These are phyloP conservation scores for Vireo griseus DNA, from an alignment of 2,797 vertebrate genomes.

Conservation along the genomic window DNA sequence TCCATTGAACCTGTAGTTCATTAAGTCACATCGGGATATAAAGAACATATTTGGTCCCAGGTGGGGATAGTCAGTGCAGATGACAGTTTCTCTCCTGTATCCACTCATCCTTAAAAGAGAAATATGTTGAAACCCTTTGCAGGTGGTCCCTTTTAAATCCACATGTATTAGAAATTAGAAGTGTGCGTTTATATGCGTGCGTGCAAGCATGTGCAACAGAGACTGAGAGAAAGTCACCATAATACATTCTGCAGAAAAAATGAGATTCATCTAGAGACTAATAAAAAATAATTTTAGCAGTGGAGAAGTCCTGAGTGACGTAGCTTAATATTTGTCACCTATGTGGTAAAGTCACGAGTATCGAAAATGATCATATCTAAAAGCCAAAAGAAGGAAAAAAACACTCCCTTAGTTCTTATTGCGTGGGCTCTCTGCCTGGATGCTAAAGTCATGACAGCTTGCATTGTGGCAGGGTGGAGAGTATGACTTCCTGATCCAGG, in stretches of 20 bases:
- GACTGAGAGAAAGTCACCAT: not conserved
- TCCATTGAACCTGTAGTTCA: not conserved
- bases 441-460: not conserved
- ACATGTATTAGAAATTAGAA: not conserved
- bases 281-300: not conserved
- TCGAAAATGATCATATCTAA: not conserved
- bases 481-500: not conserved
- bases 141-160: not conserved
- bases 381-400: not conserved
- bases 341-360: not conserved
- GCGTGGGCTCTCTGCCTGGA: not conserved
- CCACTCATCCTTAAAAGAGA: not conserved
- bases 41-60: not conserved
- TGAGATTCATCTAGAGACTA: not conserved
- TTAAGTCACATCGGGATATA: not conserved
- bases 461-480: not conserved
- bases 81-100: not conserved
- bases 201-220: not conserved
- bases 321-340: not conserved
- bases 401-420: not conserved
- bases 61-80: not conserved
- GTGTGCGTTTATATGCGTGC: fast-evolving
- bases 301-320: not conserved
- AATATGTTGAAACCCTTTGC: not conserved
- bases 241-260: not conserved